A percentile compares a stretch with the other conserved stretches of the same genome.
Evolutionary conservation across 2,797 vertebrate genomes (phyloP).

Genomic region (Uromys caudimaculatus): DNA sequence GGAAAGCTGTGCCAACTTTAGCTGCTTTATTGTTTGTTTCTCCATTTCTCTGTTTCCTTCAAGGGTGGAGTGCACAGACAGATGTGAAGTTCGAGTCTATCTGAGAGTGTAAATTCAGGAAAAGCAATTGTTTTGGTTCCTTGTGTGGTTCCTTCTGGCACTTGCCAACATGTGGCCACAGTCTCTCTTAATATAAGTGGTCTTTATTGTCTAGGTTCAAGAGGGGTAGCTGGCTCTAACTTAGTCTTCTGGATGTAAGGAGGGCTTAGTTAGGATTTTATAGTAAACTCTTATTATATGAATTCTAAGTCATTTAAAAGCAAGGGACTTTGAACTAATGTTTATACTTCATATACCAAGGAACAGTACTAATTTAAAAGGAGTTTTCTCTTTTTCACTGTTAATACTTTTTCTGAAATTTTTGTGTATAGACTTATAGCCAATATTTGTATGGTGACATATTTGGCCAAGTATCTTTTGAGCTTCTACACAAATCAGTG

Average conservation of each 20-base stretch:
- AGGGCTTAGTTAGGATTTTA: slow-evolving; percentile 3
- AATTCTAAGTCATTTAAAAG: slow-evolving; percentile 37
- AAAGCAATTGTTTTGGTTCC: neutral
- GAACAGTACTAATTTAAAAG: slow-evolving; percentile 2
- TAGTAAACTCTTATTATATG: slow-evolving; percentile 32
- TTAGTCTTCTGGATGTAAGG: neutral
- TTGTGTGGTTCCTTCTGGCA: neutral
- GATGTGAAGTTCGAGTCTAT: neutral
- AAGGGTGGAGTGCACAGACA: neutral
- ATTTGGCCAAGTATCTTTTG: slow-evolving; percentile 12
- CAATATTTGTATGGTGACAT: neutral
- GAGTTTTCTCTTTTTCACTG: slow-evolving; percentile 13
- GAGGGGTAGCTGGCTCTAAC: neutral
- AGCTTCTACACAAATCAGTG: neutral
- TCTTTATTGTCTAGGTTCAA: slow-evolving; percentile 16
- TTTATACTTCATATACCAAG: slow-evolving; percentile 37
- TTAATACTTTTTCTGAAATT: neutral
- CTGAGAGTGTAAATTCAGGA: slow-evolving; percentile 28
- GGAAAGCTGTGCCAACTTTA: slow-evolving; percentile 11
- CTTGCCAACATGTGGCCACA: neutral
- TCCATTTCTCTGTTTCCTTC: neutral
- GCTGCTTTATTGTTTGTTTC: neutral
- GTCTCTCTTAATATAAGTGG: neutral
- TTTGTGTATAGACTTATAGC: neutral
- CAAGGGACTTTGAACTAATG: slow-evolving; percentile 19